Base-by-base conservation (phyloP, 2,797 vertebrate species). In the Arctocebus calabarensis region DNA sequence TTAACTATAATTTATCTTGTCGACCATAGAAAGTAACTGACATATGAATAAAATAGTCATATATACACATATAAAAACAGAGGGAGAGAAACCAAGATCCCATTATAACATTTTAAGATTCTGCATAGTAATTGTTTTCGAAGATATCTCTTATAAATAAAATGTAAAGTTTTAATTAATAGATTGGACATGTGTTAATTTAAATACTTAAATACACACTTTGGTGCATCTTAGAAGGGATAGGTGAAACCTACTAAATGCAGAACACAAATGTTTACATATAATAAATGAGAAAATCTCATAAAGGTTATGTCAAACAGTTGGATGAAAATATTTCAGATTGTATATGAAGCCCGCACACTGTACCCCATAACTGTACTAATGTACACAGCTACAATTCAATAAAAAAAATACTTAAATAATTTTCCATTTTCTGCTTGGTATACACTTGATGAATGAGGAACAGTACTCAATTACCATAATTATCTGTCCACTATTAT, bases 101-200 rank as follows among this genome's bases (percentile, higher is more conserved):
- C 19, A 59, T 66, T 85, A 16, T 52, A 75, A 55, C 48, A 71
- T 23, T 64, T 94, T 81, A 88, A 59, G 85, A 71, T 88, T 84
- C 17, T 12, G 48, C 73, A 79, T 34, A 84, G 1, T 12, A 43
- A 34, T 29, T 88, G 9, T 43, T 91, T 85, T 79, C 52, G 48
- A 95, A 84, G 17, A 27, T 83, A 59, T 10, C 3, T 91, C n/a
- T 68, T 75, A 2, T 48, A 66, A 92, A 86, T 78, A 91, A 88
- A 91, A 70, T 79, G 81, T 10, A 74, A 55, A 12, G 37, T 88
- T 79, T 14, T 73, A 52, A 83, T 70, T 45, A 86, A 64, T 45
- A 78, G 2, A 57, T 97, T 83, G 71, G 22, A 86, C 5, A 40
- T 82, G 43, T 11, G 29, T 78, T 45, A 10, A 43, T 79, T 29